Evolutionary conservation across 2,888 invertebrate genomes (phyloP).

Genomic region (Nebria salina): DNA sequence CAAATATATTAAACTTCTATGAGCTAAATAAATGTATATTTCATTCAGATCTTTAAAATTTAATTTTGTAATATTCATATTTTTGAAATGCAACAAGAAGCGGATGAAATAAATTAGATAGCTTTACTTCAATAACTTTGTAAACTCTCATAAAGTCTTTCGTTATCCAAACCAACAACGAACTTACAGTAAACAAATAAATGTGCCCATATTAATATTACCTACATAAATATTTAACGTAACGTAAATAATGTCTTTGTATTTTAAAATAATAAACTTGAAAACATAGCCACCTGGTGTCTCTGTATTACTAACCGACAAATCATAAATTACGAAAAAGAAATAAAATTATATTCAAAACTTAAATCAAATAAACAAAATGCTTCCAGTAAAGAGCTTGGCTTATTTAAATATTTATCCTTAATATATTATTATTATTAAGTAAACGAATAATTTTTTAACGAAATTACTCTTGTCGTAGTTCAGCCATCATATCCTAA

Average conservation of each 20-base stretch:
- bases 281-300: not conserved
- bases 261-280: not conserved
- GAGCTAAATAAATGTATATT: too few relatives aligned
- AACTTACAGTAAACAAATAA: not conserved
- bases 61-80: not conserved
- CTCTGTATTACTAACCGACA: not conserved
- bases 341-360: too few relatives aligned
- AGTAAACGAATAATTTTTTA: not conserved
- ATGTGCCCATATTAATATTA: not conserved
- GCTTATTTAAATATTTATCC: not conserved
- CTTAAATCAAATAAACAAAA: too few relatives aligned
- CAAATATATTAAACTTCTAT: not conserved
- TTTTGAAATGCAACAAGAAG: not conserved
- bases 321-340: too few relatives aligned
- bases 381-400: too few relatives aligned
- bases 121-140: slow-evolving; percentile 4
- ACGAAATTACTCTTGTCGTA: slow-evolving; percentile 60
- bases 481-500: slow-evolving; percentile 83
- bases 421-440: not conserved
- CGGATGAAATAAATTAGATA: not conserved
- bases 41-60: too few relatives aligned
- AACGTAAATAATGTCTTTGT: not conserved
- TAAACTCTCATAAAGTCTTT: not conserved
- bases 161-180: not conserved
- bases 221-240: not conserved